Percentiles rank a stretch among this genome's conserved stretches.
phyloP scores from a whole-genome alignment of 2,797 vertebrate genomes.

The Myotis myotis region DNA sequence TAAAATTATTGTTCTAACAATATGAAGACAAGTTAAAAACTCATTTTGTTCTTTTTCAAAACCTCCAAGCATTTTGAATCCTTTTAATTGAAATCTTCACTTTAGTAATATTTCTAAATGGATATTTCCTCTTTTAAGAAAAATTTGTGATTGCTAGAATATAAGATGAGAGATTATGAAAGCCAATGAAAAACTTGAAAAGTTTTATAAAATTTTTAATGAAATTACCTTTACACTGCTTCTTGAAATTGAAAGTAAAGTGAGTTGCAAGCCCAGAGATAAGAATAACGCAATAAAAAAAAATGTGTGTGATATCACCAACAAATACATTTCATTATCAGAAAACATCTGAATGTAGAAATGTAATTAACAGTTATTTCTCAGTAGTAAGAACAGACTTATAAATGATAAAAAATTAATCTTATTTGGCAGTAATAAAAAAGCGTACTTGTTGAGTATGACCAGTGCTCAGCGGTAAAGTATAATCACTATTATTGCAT shows the following conservation, averaged over 20 bases:
- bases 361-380: background rate
- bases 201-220: background rate
- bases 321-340: background rate
- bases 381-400: background rate
- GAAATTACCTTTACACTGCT: background rate
- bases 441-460: background rate
- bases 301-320: background rate
- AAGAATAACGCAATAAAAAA: background rate
- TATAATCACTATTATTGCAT: background rate
- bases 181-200: background rate
- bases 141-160: conserved; percentile 11
- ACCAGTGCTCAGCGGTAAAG: background rate
- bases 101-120: background rate
- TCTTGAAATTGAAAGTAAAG: background rate
- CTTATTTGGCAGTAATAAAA: background rate
- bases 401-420: background rate
- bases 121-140: background rate
- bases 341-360: background rate
- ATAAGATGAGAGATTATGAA: background rate
- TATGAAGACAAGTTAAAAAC: conserved; percentile 27
- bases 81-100: background rate
- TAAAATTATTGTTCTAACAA: background rate
- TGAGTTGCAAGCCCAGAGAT: background rate
- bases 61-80: background rate
- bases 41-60: conserved; percentile 19